Base-by-base conservation (phyloP, 2,888 invertebrate species). In the Polymixis lichenea region DNA sequence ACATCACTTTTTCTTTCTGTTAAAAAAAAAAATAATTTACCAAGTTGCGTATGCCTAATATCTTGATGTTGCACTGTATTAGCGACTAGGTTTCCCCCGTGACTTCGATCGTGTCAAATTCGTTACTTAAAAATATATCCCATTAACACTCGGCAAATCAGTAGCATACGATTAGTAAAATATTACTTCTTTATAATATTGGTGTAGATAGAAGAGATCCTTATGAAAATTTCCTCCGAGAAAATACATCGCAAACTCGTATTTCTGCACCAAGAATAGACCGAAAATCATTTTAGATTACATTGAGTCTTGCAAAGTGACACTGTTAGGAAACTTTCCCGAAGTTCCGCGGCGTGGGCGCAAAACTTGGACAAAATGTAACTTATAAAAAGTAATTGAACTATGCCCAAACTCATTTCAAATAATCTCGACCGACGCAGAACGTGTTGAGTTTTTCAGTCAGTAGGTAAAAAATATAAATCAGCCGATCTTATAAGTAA, bases 341-440 rank as follows among this genome's bases (percentile, higher is more conserved):
- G 19, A 19, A 75, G 51, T 4, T 56, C 25, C 22, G 62, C 46
- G 81, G 62, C 32, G 62, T 75, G 75, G 62, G 62, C 17, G n/a
- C 28, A 61, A 51, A 55, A 25, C 43, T 62, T 32, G 60, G 13
- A 62, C 9, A 80, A 64, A 81, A 64, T 25, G 17, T 46, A 74
- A 80, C 81, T 61, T 77, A 25, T 38, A 81, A 46, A 75, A 77
- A 81, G 75, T 81, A 81, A 81, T 77, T 56, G 43, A 77, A 77
- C 51, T 56, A 25, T n/a, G 51, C 32, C 15, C 62, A 38, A 77
- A 77, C 75, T 77, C 62, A 25, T 64, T 77, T 81, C 43, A 62
- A 75, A 77, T 77, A 77, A 53, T 77, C 55, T 51, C n/a, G 28
- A 25, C 19, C 6, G n/a, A 32, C 46, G 53, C 49, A 55, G 11